Evolutionary conservation across 2,113 vertebrate genomes (phyloP), one percentile per base, ranked within the genome.

Genomic region (Petroica traversi): DNA sequence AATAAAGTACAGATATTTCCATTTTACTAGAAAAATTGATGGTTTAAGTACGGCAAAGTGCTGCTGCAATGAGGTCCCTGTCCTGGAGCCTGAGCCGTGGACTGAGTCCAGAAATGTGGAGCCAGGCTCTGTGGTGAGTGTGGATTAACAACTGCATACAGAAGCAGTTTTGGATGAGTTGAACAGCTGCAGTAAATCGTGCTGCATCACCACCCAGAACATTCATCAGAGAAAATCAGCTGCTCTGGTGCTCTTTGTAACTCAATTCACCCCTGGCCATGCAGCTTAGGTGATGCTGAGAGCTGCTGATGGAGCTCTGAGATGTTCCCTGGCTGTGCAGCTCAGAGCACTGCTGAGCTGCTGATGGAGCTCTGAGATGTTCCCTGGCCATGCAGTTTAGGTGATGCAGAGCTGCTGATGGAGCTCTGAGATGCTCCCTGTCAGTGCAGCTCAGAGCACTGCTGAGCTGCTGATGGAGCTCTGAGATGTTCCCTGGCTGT

Each of bases 171-270:
- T 29, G 83, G 40, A 31, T 29, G 38, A 62, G 16, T 2, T 88
- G 48, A 43, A 71, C 40, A 88, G 19, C 20, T 43, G 64, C 9
- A 72, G 41, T 51, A 87, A 72, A 94, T 74, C 8, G 33, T 3
- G 36, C 24, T 62, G 10, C 15, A 29, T 16, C 82, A 46, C 17
- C 31, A 72, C 40, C 10, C 43, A 34, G 18, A 83, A 9, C 48
- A 26, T 23, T 10, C 7, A 5, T 8, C 34, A 34, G 26, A 2
- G 25, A 23, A 36, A 14, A 55, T 24, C n/a, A 33, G 69, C 46
- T 29, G 3, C 2, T 6, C 3, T 0, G 3, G 33, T 57, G 19
- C 2, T 72, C n/a, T 24, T 3, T 14, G 24, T 6, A 5, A n/a
- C 72, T 5, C 7, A 7, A 13, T 4, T 19, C 45, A 1, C 11